Base-by-base conservation (phyloP, 2,888 invertebrate genomes). In the Spilarctia lutea region DNA sequence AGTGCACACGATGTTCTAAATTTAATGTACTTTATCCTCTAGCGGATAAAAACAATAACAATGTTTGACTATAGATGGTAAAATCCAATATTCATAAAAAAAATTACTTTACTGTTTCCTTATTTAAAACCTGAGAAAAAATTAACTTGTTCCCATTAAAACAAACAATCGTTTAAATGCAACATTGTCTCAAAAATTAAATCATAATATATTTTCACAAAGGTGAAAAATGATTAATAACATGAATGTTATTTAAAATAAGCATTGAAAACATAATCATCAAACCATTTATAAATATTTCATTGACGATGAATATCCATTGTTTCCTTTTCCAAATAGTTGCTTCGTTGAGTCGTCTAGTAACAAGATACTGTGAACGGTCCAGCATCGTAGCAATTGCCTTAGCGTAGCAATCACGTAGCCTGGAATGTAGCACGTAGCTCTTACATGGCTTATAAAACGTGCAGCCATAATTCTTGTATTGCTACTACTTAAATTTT, bases 391-490 rank as follows among this genome's bases (percentile, higher is more conserved):
- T 73, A 75, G 75, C 72, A 78, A 81, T 81, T 79, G 80, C 78
- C 75, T 79, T 79, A 78, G 74, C 83, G 82, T 81, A 79, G 84
- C 84, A 81, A 83, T 81, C 82, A 79, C 80, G 80, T 81, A 81
- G 77, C 81, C 60, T 45, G 67, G 6, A 60, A 67, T 33, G 77
- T 75, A 83, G 81, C 81, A 71, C 73, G 69, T 81, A 79, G 77
- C 72, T 30, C 77, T 81, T 76, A 75, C 65, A 68, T 68, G 71
- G 75, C 72, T 67, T 76, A 72, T 76, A 75, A 75, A 78, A 75
- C 79, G 73, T 72, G 60, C 68, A 56, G 68, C 65, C 63, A 45
- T 78, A 71, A 63, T 63, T 69, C 35, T 56, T 27, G 52, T 56
- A 56, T 27, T 56, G 56, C 56, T 56, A 75, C 73, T 65, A 75